Evolutionary conservation across 2,888 invertebrate species (phyloP).

Genomic region (Melipona beecheii): DNA sequence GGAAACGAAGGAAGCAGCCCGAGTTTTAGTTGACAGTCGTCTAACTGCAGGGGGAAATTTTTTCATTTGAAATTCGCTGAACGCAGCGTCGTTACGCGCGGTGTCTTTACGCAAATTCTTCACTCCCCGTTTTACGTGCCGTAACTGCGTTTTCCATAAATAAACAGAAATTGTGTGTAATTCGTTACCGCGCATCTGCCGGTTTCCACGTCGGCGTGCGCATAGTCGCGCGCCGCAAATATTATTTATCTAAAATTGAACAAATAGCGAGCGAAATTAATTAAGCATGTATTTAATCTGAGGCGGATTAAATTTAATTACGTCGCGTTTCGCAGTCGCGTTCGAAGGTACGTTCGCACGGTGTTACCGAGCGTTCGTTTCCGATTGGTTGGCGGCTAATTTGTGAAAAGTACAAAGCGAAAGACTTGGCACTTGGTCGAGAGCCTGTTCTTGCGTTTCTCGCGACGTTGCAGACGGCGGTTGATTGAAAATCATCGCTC

Average conservation of each 20-base stretch:
- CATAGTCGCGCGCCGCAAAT: not conserved
- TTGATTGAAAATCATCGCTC: conserved; percentile 7
- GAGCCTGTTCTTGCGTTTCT: not conserved
- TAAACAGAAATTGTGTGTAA: not conserved
- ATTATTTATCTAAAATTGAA: conserved; percentile 3
- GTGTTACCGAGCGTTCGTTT: too few relatives aligned
- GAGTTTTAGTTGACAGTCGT: too few relatives aligned
- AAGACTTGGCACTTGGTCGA: not conserved
- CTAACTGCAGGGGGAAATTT: too few relatives aligned
- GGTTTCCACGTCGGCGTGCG: not conserved
- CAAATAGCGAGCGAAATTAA: conserved; percentile 5
- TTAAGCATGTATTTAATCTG: not conserved
- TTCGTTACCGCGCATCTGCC: not conserved
- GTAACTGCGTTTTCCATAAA: not conserved
- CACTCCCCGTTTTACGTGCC: not conserved
- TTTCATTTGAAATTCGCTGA: not conserved
- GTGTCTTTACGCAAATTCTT: not conserved
- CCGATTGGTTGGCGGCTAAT: too few relatives aligned
- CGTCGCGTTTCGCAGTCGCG: not conserved
- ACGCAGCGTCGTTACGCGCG: not conserved
- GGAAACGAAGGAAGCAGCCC: too few relatives aligned
- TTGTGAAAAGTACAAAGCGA: too few relatives aligned
- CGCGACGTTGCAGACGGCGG: not conserved
- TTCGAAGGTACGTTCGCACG: too few relatives aligned
- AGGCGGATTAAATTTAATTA: not conserved